These are phyloP conservation scores for Pipistrellus kuhlii DNA, from an alignment of 2,797 vertebrate genomes.

Conservation along the genomic window DNA sequence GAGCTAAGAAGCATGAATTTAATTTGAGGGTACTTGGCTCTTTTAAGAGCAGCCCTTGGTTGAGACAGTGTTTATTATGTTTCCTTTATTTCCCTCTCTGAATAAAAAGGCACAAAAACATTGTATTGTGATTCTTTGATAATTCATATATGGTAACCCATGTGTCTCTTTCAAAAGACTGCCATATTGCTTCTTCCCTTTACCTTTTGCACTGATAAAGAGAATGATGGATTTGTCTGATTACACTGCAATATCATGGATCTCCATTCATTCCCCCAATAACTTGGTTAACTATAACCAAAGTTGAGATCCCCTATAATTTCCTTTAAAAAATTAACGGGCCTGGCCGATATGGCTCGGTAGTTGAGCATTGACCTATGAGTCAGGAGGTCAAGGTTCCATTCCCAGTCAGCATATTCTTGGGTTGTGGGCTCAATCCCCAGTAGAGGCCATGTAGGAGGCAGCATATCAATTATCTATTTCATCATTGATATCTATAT, in stretches of 20 bases:
- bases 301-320: constrained; percentile 8
- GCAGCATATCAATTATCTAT: too few relatives aligned
- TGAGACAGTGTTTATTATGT: not conserved
- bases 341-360: too few relatives aligned
- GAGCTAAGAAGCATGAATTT: not conserved
- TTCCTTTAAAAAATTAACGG: constrained; percentile 54
- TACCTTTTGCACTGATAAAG: not conserved
- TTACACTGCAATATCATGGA: not conserved
- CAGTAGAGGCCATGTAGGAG: too few relatives aligned
- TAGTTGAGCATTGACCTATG: too few relatives aligned
- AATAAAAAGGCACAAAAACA: not conserved
- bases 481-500: too few relatives aligned
- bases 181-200: not conserved
- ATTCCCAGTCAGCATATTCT: too few relatives aligned
- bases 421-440: too few relatives aligned
- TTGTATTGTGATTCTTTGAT: not conserved
- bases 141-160: not conserved
- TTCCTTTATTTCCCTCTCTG: not conserved
- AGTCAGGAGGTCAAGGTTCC: too few relatives aligned
- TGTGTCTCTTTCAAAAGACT: not conserved
- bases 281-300: not conserved
- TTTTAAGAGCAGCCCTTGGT: not conserved
- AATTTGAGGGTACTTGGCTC: not conserved
- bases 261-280: not conserved
- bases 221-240: not conserved